Conservation (phyloP, 2,797 vertebrate genomes). For the Aviceda leuphotes region DNA sequence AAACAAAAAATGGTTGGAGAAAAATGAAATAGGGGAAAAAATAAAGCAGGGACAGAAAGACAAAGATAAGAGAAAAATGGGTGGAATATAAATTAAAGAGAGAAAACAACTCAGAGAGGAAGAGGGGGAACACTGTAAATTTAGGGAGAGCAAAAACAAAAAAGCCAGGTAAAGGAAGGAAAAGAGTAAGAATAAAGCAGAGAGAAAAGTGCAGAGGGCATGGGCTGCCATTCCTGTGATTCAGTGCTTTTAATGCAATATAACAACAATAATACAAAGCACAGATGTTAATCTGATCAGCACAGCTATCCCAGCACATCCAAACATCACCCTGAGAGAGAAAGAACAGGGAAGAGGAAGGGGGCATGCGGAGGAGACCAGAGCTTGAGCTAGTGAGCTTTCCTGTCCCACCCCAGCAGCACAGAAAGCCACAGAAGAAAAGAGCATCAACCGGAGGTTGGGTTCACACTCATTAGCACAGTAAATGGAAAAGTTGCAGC, state of each 20-base stretch:
- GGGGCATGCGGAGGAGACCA: fast-evolving
- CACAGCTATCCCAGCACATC: not conserved
- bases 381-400: fast-evolving
- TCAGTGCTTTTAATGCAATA: not conserved
- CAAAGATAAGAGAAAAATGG: not conserved
- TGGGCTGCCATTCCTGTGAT: not conserved
- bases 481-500: slow-evolving; percentile 35
- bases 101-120: not conserved
- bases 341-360: not conserved
- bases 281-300: not conserved
- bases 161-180: not conserved
- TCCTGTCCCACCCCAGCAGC: not conserved
- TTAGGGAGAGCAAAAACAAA: not conserved
- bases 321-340: not conserved
- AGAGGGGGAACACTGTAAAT: not conserved
- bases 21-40: not conserved
- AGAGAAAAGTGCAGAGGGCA: not conserved
- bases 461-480: not conserved
- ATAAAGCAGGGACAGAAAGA: not conserved
- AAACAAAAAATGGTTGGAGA: not conserved
- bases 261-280: not conserved
- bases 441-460: not conserved
- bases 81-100: not conserved
- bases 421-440: not conserved
- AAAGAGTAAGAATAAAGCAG: not conserved